A percentile compares a stretch with the other conserved stretches of the same genome.
Evolutionary conservation across 2,797 vertebrate species (phyloP).

Genomic region (Peromyscus nudipes): DNA sequence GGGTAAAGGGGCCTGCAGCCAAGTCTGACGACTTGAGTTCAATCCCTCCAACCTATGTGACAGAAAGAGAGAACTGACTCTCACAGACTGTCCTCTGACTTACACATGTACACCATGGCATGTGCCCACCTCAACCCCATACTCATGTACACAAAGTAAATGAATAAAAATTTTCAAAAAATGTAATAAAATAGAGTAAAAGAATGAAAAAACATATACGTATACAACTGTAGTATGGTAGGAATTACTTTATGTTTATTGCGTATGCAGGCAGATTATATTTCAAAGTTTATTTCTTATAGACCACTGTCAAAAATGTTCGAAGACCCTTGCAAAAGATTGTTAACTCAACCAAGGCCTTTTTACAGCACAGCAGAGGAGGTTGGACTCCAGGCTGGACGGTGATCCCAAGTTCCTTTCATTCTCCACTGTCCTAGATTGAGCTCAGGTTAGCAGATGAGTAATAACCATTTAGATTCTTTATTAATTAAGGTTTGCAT

Average conservation of each 20-base stretch:
- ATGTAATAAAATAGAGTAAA: not conserved
- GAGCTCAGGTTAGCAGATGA: not conserved
- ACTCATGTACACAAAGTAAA: not conserved
- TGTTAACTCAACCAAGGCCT: not conserved
- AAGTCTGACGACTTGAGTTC: not conserved
- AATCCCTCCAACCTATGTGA: not conserved
- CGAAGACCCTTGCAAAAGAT: not conserved
- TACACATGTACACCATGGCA: too few relatives aligned
- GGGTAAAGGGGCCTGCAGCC: not conserved
- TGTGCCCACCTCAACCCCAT: not conserved
- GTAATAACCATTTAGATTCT: conserved; percentile 25
- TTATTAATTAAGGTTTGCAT: conserved; percentile 52
- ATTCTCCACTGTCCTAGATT: conserved; percentile 37
- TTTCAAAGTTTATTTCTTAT: not conserved
- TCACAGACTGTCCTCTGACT: not conserved
- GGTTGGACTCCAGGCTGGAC: not conserved
- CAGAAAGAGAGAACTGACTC: not conserved
- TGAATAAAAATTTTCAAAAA: not conserved
- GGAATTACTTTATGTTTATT: conserved; percentile 39
- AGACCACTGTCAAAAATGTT: not conserved
- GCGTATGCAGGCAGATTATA: not conserved
- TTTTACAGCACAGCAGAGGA: not conserved
- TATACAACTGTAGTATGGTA: not conserved
- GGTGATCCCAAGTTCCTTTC: not conserved
- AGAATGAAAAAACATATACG: not conserved